A percentile compares a stretch with the other conserved stretches of the same genome.
Evolutionary conservation across 2,113 vertebrate species (phyloP).

Genomic region (Pleuronectes platessa): DNA sequence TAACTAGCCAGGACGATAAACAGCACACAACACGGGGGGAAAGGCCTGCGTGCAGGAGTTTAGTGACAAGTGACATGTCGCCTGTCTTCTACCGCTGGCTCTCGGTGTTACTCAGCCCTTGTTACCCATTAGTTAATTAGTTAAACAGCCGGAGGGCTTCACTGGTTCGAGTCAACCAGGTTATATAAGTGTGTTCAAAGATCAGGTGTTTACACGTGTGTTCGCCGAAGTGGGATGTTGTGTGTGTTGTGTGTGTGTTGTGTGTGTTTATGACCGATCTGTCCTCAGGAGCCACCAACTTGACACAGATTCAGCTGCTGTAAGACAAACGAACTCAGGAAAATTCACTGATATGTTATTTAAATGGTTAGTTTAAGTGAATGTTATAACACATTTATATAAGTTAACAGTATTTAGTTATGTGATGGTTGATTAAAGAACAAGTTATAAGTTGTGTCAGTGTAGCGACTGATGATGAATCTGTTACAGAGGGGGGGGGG

Average conservation of each 20-base stretch:
- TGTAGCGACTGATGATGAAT: not conserved
- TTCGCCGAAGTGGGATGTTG: not conserved
- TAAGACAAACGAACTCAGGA: not conserved
- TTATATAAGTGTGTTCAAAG: constrained; percentile 39
- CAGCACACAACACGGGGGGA: constrained; percentile 17
- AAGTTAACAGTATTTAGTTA: not conserved
- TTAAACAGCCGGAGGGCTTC: not conserved
- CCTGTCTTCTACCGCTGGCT: not conserved
- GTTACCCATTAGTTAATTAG: constrained; percentile 45
- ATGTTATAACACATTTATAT: not conserved
- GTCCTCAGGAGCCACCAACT: constrained; percentile 6
- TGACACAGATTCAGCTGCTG: constrained; percentile 3
- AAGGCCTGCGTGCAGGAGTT: constrained; percentile 52
- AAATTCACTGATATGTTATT: not conserved
- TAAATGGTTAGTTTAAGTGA: not conserved
- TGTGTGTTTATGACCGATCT: not conserved
- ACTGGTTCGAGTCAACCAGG: not conserved
- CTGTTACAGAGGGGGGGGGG: not conserved
- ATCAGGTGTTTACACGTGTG: constrained; percentile 29
- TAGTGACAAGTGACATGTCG: constrained; percentile 10
- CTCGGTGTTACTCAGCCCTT: not conserved
- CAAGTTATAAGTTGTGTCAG: not conserved
- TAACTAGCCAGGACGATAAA: constrained; percentile 53
- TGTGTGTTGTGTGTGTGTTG: not conserved
- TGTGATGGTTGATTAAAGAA: no score